Base-by-base conservation (phyloP, 2,113 vertebrate genomes). In the Regulus satrapa region DNA sequence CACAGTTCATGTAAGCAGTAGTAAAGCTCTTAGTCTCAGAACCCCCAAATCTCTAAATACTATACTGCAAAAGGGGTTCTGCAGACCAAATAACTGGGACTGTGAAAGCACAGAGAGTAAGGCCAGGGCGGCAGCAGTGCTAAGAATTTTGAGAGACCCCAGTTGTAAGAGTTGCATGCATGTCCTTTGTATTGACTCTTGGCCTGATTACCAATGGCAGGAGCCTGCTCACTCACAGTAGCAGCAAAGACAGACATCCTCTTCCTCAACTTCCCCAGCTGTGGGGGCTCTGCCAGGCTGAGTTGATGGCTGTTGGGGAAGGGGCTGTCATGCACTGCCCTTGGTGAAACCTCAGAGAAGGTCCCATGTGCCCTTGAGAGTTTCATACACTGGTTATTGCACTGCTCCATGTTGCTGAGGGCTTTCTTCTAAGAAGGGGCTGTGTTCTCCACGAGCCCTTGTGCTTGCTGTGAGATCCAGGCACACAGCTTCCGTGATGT, bases 401-500 rank as follows among this genome's bases (percentile, higher is more conserved):
- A 31, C 38, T 32, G 31, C 13, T 74, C 10, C 1, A 0, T 8
- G 31, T 3, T 67, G 46, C 25, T 11, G 5, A 48, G 41, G 62
- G 18, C 19, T 66, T 58, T 54, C 52, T 82, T 23, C 32, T 8
- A 3, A 36, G 40, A 16, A 40, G 68, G 19, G 28, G 18, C 25
- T 56, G 28, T 20, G 59, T 3, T 45, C 18, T 84, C n/a, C 38
- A 21, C 0, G 5, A 46, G 32, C 29, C 32, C 64, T 51, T 29
- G 29, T 45, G 38, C 48, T 69, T 23, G 29, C 28, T 66, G 28
- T 38, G 67, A 66, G 31, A 85, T 38, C 56, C 78, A 69, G 38
- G 17, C 17, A 23, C 2, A 10, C 2, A 0, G 8, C 10, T 85
- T 40, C 62, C 18, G 13, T 1, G 9, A 13, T 5, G 9, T 4